Evolutionary conservation across 1,140 invertebrate species (phyloP), one percentile per base, ranked within the genome.

Genomic region (Atta texana): DNA sequence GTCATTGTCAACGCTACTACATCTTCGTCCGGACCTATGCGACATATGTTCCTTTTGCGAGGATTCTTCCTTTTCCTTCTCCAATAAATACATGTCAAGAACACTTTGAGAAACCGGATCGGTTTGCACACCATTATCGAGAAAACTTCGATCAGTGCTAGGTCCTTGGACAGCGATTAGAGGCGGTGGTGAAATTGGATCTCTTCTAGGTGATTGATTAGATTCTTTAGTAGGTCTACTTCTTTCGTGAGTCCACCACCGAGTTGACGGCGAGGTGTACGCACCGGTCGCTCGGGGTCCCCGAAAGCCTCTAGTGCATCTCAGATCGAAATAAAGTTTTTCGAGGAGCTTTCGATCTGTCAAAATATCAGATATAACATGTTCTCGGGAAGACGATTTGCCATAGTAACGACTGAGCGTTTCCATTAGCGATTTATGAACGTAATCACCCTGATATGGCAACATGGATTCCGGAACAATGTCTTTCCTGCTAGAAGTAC

Each of bases 1-100:
- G 88, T 98, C 97, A 91, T 98, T 97, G 89, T 98, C 97, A 0
- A 98, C 96, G 87, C 97, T 97, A 86, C 97, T 97, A 78, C 96
- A 95, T 69, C 97, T 96, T 2, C 96, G 94, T 8, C 94, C 93
- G n/a, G 75, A 28, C 24, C 93, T 96, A 84, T 86, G 94, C 88
- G 55, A 92, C 90, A 69, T 94, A 89, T 87, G 93, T 55, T 63
- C 34, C 0, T 91, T 91, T 28, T 91, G 91, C 3, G 77, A 91
- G 12, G 88, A 81, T 7, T 92, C 90, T 8, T 95, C 94, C n/a
- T 91, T 92, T 8, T 94, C 92, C 21, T 63, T 91, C 39, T 94
- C 94, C 0, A 72, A 16, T 0, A 93, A 28, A 8, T 96, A 90
- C 44, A 95, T 93, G 0, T 94, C 93, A 24, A 97, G 89, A 0